Evolutionary conservation across 2,113 vertebrate genomes (phyloP), one percentile per base, ranked within the genome.

Genomic region (Xenotilapia leptura): DNA sequence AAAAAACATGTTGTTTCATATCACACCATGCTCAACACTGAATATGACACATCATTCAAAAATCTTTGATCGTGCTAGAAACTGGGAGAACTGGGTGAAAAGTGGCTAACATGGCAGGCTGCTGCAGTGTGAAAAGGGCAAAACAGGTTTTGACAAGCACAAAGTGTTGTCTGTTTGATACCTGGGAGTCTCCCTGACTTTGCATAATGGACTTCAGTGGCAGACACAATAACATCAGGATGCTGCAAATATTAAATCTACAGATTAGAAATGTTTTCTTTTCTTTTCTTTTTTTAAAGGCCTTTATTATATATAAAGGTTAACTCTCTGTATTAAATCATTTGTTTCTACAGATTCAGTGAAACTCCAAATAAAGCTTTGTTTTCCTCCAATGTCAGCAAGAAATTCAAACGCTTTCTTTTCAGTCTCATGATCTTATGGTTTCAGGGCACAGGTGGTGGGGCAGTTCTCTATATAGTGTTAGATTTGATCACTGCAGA

Each of bases 121-220:
- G 12, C n/a, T 23, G 82, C 88, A 15, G 23, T 91, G 82, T 85
- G 65, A 84, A 91, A 83, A 90, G 83, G 58, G 81, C 13, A 55
- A 65, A 42, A 62, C 15, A 7, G 14, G 4, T 85, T 77, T 54
- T 55, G 17, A 47, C 77, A 68, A 85, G 83, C 65, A 87, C 51
- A 17, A 23, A 9, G 54, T 40, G 80, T 54, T 49, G 38, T 42
- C 36, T 56, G 26, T 62, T 14, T 79, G 4, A 80, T 56, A 31
- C 60, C 21, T 58, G 33, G 54, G 62, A 60, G 62, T 75, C 47
- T 87, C 65, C 33, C 19, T 15, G 5, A 77, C 10, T 56, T 49
- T 84, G 40, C 40, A 49, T 83, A 75, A 54, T 54, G 54, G 85
- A 75, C 38, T 84, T 80, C 3, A 3, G 82, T 55, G 77, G 42